A percentile compares a stretch with the other conserved stretches of the same genome.
Conservation (phyloP, 2,888 invertebrate genomes). For the Thereva unica region DNA sequence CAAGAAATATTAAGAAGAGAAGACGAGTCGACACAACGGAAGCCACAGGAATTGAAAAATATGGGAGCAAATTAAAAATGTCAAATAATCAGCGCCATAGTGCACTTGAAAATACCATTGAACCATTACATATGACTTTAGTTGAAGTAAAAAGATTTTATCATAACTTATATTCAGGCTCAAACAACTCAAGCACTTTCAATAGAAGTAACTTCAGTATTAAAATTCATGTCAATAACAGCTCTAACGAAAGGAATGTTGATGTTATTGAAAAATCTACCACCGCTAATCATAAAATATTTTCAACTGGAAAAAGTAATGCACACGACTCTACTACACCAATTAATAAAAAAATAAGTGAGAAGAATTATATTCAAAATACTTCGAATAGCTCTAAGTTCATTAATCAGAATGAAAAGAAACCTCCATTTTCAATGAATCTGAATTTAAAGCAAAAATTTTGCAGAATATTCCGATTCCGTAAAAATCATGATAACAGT, state of each 20-base stretch:
- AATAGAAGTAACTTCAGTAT: conserved; percentile 45
- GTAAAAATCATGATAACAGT: conserved; percentile 55
- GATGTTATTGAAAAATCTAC: too few relatives aligned
- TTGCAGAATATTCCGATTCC: conserved; percentile 81
- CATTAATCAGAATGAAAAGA: conserved; percentile 60
- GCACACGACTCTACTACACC: conserved; percentile 24
- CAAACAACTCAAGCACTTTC: conserved; percentile 68
- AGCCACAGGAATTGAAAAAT: conserved; percentile 42
- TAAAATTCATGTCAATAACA: too few relatives aligned
- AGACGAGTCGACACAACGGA: conserved; percentile 56
- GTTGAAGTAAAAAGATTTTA: conserved; percentile 83
- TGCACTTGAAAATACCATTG: conserved; percentile 68
- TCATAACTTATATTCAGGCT: conserved; percentile 79
- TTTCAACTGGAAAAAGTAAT: neutral
- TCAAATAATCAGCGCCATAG: conserved; percentile 66
- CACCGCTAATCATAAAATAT: too few relatives aligned
- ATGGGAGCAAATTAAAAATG: conserved; percentile 37
- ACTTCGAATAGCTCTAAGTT: conserved; percentile 46
- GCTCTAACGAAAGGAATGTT: too few relatives aligned
- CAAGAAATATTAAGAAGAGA: conserved; percentile 53
- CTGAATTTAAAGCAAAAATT: conserved; percentile 80
- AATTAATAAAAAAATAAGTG: conserved; percentile 44
- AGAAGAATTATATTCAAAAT: conserved; percentile 28
- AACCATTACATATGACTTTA: conserved; percentile 82
- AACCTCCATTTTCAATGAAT: conserved; percentile 70